Percentiles rank a stretch among this genome's conserved stretches.
These are phyloP conservation scores for Noctua janthe DNA, from an alignment of 2,888 invertebrate genomes.

Conservation along the genomic window DNA sequence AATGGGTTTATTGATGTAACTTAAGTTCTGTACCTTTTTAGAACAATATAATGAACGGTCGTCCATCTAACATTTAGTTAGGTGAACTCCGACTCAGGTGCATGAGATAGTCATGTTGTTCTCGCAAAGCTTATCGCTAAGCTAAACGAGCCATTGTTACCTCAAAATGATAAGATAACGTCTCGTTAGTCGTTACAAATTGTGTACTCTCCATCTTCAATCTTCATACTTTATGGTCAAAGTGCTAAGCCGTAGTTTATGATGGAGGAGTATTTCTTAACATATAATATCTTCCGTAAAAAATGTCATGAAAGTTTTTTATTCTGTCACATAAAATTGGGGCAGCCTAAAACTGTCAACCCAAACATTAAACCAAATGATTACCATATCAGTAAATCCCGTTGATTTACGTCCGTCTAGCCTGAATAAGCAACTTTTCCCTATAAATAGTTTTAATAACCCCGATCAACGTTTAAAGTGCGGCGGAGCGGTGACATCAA, in stretches of 20 bases:
- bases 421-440: constrained; percentile 63
- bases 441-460: constrained; percentile 69
- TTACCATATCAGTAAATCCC: constrained; percentile 59
- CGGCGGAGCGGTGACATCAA: constrained; percentile 81
- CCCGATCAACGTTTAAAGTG: constrained; percentile 67
- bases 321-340: constrained; percentile 30
- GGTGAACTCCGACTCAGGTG: background rate
- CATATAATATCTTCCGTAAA: constrained; percentile 18
- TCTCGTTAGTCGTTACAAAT: constrained; percentile 34
- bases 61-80: background rate
- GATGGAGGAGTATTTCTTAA: constrained; percentile 13
- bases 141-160: constrained; percentile 37
- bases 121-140: constrained; percentile 20
- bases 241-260: constrained; percentile 16
- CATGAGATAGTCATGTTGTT: constrained; percentile 14
- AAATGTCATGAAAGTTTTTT: constrained; percentile 18
- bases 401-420: constrained; percentile 57
- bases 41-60: constrained; percentile 7
- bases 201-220: constrained; percentile 39
- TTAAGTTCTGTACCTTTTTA: background rate
- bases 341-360: constrained; percentile 40
- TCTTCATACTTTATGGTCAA: constrained; percentile 41
- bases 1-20: background rate
- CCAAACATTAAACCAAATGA: constrained; percentile 53
- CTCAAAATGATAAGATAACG: constrained; percentile 49